A percentile compares a stretch with the other conserved stretches of the same genome.
phyloP scores from a whole-genome alignment of 2,113 vertebrate genomes.

The Heterocephalus glaber region DNA sequence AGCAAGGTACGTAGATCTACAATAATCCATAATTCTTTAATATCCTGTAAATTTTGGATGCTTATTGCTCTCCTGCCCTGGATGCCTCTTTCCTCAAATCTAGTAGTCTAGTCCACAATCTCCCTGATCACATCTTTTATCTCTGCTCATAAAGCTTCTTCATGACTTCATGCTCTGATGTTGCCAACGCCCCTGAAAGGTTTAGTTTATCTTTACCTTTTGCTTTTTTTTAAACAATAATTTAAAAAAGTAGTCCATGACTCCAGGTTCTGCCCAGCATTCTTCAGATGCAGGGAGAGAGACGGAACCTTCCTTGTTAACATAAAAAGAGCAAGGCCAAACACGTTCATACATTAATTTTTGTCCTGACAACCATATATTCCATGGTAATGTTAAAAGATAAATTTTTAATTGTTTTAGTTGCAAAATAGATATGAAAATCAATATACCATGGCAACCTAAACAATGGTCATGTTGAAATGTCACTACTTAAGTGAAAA shows the following conservation, averaged over 20 bases:
- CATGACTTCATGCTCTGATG: background rate
- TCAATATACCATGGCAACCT: background rate
- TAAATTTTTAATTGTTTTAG: background rate
- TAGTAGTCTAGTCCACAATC: background rate
- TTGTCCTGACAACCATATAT: background rate
- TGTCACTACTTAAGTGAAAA: background rate
- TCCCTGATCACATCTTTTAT: background rate
- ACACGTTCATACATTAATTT: background rate
- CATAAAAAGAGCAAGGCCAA: background rate
- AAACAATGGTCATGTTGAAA: background rate
- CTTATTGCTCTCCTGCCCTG: background rate
- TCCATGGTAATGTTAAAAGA: background rate
- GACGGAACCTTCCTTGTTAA: background rate
- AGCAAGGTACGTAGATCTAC: background rate
- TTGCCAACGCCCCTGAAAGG: background rate
- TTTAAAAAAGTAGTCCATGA: background rate
- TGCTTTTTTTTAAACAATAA: background rate
- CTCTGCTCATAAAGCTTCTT: background rate
- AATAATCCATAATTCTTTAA: background rate
- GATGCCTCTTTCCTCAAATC: background rate
- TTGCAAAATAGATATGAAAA: conserved; percentile 10
- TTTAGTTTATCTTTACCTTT: background rate
- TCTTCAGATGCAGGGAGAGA: background rate
- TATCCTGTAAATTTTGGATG: background rate
- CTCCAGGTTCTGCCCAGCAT: background rate